phyloP scores from a whole-genome alignment of 2,113 vertebrate species.

The Xiphias gladius region DNA sequence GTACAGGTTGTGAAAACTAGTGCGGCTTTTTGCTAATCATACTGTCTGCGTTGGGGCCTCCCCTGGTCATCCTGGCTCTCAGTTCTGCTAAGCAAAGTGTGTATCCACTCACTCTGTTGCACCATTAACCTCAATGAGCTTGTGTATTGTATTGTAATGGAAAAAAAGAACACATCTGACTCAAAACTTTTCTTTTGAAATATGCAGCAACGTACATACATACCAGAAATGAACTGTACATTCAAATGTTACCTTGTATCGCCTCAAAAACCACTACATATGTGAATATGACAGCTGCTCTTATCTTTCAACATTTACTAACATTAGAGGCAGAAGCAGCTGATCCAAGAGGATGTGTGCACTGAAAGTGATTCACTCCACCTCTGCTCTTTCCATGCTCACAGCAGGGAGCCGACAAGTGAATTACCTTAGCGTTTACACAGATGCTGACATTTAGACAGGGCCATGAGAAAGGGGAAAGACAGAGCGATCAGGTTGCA shows the following conservation, averaged over 20 bases:
- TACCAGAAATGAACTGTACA: constrained; percentile 37
- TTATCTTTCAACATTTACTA: constrained; percentile 7
- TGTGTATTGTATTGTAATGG: constrained; percentile 5
- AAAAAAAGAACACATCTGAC: constrained; percentile 17
- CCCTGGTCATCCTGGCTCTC: constrained; percentile 54
- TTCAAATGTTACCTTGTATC: constrained; percentile 10
- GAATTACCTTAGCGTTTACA: constrained; percentile 76
- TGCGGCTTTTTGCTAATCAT: constrained; percentile 24
- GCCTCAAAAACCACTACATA: not conserved
- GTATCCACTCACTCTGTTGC: constrained; percentile 9
- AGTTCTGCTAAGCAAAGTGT: constrained; percentile 31
- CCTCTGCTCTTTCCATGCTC: constrained; percentile 39
- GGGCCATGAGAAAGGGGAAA: constrained; percentile 65
- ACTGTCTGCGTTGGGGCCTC: constrained; percentile 40
- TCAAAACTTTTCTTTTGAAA: constrained; percentile 44
- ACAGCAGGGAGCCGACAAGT: constrained; percentile 61
- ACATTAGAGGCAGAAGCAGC: constrained; percentile 28
- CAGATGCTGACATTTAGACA: constrained; percentile 76
- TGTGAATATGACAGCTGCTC: not conserved
- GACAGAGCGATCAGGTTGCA: constrained; percentile 57
- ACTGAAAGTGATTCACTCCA: constrained; percentile 42
- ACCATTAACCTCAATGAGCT: constrained; percentile 29
- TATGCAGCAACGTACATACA: not conserved
- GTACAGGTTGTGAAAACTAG: constrained; percentile 32
- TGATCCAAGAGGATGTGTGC: constrained; percentile 41